Conservation (phyloP, 2,113 vertebrate genomes). For the Gadus chalcogrammus region DNA sequence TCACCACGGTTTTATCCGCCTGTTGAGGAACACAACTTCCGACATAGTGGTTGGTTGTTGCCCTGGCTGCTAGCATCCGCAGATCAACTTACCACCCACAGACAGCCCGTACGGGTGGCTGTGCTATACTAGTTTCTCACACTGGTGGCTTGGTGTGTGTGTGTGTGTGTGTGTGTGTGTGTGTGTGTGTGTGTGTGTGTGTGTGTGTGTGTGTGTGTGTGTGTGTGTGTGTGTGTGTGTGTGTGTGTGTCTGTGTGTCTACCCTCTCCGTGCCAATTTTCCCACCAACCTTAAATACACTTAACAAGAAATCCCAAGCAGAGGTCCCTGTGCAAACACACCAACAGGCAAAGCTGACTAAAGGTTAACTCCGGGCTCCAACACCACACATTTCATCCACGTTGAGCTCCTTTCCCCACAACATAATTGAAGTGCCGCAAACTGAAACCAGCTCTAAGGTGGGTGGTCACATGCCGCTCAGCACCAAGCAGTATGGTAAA, state of each 20-base stretch:
- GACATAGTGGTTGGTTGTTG: not conserved
- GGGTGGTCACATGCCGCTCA: conserved; percentile 66
- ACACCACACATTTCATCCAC: conserved; percentile 38
- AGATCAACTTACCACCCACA: not conserved
- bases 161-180: too few species aligned
- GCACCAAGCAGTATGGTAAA: conserved; percentile 52
- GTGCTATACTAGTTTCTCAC: conserved; percentile 1
- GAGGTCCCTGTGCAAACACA: conserved; percentile 30
- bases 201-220: not conserved
- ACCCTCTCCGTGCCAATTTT: conserved; percentile 23
- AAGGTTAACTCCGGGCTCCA: conserved; percentile 31
- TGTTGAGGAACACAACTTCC: too few species aligned
- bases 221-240: not conserved
- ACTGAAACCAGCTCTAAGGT: conserved; percentile 50
- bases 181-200: too few species aligned
- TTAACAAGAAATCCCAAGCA: conserved; percentile 7
- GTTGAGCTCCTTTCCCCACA: conserved; percentile 22
- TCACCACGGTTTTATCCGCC: too few species aligned
- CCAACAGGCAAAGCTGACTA: conserved; percentile 17
- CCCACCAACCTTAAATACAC: conserved; percentile 20
- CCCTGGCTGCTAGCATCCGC: not conserved
- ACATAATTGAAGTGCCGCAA: conserved; percentile 33
- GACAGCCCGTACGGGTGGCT: not conserved
- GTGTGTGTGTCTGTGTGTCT: not conserved
- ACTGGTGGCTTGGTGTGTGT: not conserved